Percentiles rank a stretch among this genome's conserved stretches.
These are phyloP conservation scores for Drosophila macrospina DNA, from an alignment of 2,888 invertebrate species.

Conservation along the genomic window DNA sequence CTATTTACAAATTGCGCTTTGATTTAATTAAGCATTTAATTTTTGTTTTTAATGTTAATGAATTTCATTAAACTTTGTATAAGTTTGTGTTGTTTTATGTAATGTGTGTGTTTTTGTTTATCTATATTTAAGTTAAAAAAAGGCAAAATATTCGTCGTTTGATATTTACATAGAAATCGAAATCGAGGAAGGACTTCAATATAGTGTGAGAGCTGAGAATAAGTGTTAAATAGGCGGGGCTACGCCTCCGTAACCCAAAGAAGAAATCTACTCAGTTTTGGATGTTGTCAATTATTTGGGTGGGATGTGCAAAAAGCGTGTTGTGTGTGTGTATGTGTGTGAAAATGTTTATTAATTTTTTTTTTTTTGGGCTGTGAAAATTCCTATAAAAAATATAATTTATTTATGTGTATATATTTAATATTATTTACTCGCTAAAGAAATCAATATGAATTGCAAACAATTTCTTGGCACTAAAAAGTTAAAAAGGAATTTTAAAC, in stretches of 20 bases:
- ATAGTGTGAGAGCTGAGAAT: constrained; percentile 27
- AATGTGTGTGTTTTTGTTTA: constrained; percentile 20
- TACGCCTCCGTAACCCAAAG: constrained; percentile 25
- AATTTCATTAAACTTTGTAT: constrained; percentile 18
- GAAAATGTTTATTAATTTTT: constrained; percentile 8
- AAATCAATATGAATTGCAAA: constrained; percentile 51
- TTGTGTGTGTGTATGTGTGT: constrained; percentile 11
- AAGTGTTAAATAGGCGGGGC: constrained; percentile 25
- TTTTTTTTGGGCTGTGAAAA: constrained; percentile 48
- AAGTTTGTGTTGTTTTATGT: constrained; percentile 21
- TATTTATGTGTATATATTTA: constrained; percentile 49
- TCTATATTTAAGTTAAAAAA: constrained; percentile 45
- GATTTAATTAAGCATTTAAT: constrained; percentile 26
- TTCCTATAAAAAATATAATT: constrained; percentile 73
- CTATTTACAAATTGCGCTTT: constrained; percentile 50
- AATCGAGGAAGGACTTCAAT: constrained; percentile 17
- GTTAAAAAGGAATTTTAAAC: constrained; percentile 30
- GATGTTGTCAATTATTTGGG: constrained; percentile 34
- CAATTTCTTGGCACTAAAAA: constrained; percentile 71
- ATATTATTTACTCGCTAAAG: constrained; percentile 51
- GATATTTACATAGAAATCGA: constrained; percentile 37
- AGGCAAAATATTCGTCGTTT: constrained; percentile 62
- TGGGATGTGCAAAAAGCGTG: constrained; percentile 34
- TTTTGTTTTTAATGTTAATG: neutral
- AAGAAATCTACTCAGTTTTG: constrained; percentile 17